A percentile compares a stretch with the other conserved stretches of the same genome.
Evolutionary conservation across 2,797 vertebrate genomes (phyloP).

Genomic region (Bucorvus abyssinicus): DNA sequence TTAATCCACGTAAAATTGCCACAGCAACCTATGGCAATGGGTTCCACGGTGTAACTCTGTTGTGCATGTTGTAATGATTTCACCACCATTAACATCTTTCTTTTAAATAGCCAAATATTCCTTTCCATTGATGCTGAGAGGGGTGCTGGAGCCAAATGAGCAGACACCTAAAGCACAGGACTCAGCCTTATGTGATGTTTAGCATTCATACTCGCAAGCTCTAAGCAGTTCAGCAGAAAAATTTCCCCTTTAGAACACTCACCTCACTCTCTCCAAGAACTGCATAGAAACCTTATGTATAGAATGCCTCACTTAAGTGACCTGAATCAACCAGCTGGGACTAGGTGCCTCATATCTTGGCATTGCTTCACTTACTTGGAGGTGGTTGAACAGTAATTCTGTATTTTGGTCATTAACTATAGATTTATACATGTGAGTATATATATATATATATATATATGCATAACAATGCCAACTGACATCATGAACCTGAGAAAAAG

Average conservation of each 20-base stretch:
- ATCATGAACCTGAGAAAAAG: not conserved
- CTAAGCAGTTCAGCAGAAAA: not conserved
- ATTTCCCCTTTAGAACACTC: not conserved
- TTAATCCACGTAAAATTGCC: not conserved
- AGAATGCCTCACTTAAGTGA: not conserved
- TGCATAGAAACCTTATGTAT: not conserved
- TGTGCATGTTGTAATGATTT: not conserved
- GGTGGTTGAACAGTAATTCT: not conserved
- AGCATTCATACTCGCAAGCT: not conserved
- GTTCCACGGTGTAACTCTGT: not conserved
- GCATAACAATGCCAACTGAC: not conserved
- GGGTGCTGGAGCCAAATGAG: not conserved
- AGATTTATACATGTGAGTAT: not conserved
- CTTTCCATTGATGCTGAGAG: not conserved
- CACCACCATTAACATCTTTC: not conserved
- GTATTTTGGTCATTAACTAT: not conserved
- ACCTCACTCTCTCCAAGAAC: not conserved
- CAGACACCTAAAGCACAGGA: not conserved
- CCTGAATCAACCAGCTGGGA: not conserved
- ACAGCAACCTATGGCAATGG: rapidly evolving
- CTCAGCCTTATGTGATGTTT: rapidly evolving
- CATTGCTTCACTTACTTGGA: not conserved
- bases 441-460: not conserved
- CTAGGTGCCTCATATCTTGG: not conserved
- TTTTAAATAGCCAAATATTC: not conserved